Evolutionary conservation across 2,888 invertebrate genomes (phyloP), one percentile per base, ranked within the genome.

Genomic region (Pandemis heparana): DNA sequence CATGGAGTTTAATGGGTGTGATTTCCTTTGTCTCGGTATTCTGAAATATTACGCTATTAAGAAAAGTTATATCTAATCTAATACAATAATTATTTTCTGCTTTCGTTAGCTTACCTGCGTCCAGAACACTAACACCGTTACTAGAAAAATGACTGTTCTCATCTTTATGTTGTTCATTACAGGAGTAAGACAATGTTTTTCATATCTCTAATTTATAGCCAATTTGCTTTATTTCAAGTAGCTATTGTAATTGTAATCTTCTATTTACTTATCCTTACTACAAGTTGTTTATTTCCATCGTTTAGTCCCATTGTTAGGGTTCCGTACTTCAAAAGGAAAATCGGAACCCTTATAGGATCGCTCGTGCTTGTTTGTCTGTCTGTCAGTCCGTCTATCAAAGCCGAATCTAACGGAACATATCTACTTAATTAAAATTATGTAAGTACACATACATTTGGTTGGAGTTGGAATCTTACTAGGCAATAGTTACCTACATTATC

Each of bases 111-210:
- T 70, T 60, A 60, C 63, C 51, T 64, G 71, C 6, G 59, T 32
- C 41, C 60, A 65, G 12, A 70, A 61, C 14, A 65, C 46, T 48
- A 64, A 69, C 10, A 51, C 43, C 38, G 65, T 61, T 4, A 65
- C 18, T 43, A 74, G 53, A 12, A 70, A 10, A 53, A 70, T 10
- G 32, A 60, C 14, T 12, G 65, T 43, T 65, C 39, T 74, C 74
- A 74, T 74, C 65, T 74, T 43, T 18, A 56, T 75, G 56, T 73
- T 76, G 38, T 56, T 32, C 60, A 60, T 46, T 69, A 63, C 46
- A 43, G 23, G n/a, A 71, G 18, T 66, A 56, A 56, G 39, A 8
- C n/a, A 3, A 9, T 9, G 12, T 48, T 32, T n/a, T 10, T 16
- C 16, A 16, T 41, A 39, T 3, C 39, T 32, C 1, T 53, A 32